These are phyloP conservation scores for Aspiorhynchus laticeps DNA, from an alignment of 2,113 vertebrate genomes.

Conservation along the genomic window DNA sequence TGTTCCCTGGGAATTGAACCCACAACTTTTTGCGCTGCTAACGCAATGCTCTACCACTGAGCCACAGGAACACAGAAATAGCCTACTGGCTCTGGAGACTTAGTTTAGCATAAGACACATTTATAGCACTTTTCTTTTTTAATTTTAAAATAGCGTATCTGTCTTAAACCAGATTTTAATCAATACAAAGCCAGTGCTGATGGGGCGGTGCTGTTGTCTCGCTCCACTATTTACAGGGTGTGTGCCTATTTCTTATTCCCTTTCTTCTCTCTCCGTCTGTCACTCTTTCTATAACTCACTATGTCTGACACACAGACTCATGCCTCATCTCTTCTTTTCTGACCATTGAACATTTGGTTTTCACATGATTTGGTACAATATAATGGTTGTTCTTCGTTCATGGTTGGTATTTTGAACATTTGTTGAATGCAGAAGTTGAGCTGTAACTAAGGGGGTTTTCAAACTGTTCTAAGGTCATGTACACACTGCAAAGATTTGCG, in stretches of 20 bases:
- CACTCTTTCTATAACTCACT: constrained; percentile 19
- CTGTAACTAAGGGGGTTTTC: background rate
- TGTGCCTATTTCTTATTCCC: constrained; percentile 2
- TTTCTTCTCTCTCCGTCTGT: constrained; percentile 32
- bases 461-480: background rate
- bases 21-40: too few species aligned
- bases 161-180: background rate
- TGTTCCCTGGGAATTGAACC: too few species aligned
- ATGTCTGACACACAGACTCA: constrained; percentile 34
- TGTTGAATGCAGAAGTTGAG: background rate
- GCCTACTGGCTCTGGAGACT: background rate
- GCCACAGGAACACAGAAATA: too few species aligned
- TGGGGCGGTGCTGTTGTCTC: background rate
- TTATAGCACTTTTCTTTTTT: background rate
- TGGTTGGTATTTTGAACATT: background rate
- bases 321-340: constrained; percentile 43
- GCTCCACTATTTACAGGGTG: constrained; percentile 1
- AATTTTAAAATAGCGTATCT: background rate
- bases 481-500: constrained; percentile 2
- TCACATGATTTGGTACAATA: constrained; percentile 36
- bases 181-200: background rate
- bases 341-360: constrained; percentile 41
- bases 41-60: too few species aligned
- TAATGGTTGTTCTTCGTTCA: background rate
- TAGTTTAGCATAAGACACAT: background rate